phyloP scores from a whole-genome alignment of 2,113 vertebrate genomes.

The Phrynocephalus versicolor region DNA sequence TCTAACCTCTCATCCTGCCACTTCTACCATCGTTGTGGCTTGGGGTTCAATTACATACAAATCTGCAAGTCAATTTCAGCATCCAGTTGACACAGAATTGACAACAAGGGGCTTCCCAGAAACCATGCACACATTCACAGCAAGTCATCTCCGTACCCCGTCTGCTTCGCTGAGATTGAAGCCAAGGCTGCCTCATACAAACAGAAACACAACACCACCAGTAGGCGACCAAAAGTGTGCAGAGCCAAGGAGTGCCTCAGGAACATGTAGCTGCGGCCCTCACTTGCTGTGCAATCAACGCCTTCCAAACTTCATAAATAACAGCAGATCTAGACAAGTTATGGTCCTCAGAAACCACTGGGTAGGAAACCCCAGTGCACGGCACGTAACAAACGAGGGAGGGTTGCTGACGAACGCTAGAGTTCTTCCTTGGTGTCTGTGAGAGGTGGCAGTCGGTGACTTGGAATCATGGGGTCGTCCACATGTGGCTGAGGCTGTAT shows the following conservation, averaged over 20 bases:
- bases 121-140: neutral
- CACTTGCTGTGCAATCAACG: neutral
- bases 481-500: conserved; percentile 31
- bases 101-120: neutral
- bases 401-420: conserved; percentile 65
- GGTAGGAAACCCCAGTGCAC: neutral
- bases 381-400: neutral
- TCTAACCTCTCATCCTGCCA: neutral
- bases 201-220: conserved; percentile 33
- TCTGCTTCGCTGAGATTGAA: neutral
- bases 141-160: neutral
- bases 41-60: neutral
- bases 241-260: fast-evolving
- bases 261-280: neutral
- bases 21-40: neutral
- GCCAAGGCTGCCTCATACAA: neutral
- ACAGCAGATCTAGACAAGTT: conserved; percentile 26
- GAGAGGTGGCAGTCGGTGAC: conserved; percentile 63
- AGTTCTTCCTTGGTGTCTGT: conserved; percentile 78
- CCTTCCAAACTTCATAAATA: neutral
- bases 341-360: neutral
- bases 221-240: conserved; percentile 12
- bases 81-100: fast-evolving
- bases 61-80: neutral
- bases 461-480: conserved; percentile 37